phyloP scores from a whole-genome alignment of 1,140 invertebrate species.

The Drosophila sulfurigaster region DNA sequence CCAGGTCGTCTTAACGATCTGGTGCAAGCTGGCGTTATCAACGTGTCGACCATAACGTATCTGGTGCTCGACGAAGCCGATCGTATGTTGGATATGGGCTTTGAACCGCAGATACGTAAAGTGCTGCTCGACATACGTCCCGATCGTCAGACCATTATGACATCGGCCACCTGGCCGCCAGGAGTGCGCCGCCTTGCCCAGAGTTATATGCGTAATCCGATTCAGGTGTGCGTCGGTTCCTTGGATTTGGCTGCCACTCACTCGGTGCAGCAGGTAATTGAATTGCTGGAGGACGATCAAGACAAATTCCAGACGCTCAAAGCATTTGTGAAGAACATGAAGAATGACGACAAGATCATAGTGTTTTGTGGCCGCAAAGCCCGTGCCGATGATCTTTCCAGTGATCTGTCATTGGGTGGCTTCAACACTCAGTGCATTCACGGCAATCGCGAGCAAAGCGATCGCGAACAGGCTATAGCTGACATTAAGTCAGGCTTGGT shows the following conservation, averaged over 20 bases:
- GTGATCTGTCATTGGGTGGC: slow-evolving; percentile 90
- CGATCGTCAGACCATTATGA: slow-evolving; percentile 94
- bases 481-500: slow-evolving; percentile 92
- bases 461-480: slow-evolving; percentile 93
- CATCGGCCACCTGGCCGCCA: slow-evolving; percentile 94
- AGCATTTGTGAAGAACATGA: slow-evolving; percentile 86
- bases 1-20: slow-evolving; percentile 95
- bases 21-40: slow-evolving; percentile 87
- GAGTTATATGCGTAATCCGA: slow-evolving; percentile 94
- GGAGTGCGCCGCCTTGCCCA: slow-evolving; percentile 93
- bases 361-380: slow-evolving; percentile 95
- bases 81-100: slow-evolving; percentile 93
- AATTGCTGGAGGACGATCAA: slow-evolving; percentile 90
- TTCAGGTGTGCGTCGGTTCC: slow-evolving; percentile 95
- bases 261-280: slow-evolving; percentile 91
- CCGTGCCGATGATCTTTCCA: slow-evolving; percentile 92
- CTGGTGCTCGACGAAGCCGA: slow-evolving; percentile 97
- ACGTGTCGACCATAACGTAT: slow-evolving; percentile 92
- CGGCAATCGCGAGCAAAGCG: slow-evolving; percentile 94
- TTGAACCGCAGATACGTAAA: slow-evolving; percentile 94
- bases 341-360: slow-evolving; percentile 91
- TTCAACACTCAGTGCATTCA: slow-evolving; percentile 92
- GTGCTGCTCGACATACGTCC: slow-evolving; percentile 91
- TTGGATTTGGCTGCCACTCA: slow-evolving; percentile 94
- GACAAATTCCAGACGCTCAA: slow-evolving; percentile 87